phyloP scores from a whole-genome alignment of 2,797 vertebrate genomes.

The Ceryle rudis region DNA sequence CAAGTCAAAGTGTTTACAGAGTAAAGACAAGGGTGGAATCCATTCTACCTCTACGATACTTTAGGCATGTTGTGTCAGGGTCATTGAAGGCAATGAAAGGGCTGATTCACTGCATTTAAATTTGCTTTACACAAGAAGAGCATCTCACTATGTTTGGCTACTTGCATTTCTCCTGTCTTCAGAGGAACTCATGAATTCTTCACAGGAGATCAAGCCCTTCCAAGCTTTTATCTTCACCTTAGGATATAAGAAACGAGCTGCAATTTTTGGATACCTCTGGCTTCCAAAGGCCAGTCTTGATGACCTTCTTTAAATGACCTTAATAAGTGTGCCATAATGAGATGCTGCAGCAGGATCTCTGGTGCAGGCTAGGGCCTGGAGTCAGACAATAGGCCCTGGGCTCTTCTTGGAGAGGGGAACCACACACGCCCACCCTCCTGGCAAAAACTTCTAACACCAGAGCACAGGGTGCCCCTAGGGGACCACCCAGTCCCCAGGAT shows the following conservation, averaged over 20 bases:
- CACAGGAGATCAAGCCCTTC: not conserved
- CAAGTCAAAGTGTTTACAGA: not conserved
- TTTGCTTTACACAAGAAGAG: not conserved
- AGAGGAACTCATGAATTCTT: not conserved
- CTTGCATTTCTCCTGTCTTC: not conserved
- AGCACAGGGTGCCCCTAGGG: not conserved
- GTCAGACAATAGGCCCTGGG: rapidly evolving
- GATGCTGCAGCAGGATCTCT: not conserved
- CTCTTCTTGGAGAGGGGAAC: not conserved
- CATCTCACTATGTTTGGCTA: not conserved
- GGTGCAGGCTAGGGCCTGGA: not conserved
- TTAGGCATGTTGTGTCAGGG: not conserved
- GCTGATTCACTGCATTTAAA: not conserved
- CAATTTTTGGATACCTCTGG: not conserved
- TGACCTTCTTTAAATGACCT: not conserved
- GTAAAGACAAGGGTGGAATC: not conserved
- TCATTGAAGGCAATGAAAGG: not conserved
- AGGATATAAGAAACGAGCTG: not conserved
- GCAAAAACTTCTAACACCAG: not conserved
- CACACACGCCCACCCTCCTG: not conserved
- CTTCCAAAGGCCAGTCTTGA: not conserved
- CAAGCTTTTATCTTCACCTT: not conserved
- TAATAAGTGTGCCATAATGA: rapidly evolving
- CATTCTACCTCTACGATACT: not conserved
- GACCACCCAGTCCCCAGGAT: not conserved